phyloP scores from a whole-genome alignment of 2,113 vertebrate genomes.

The Erpornis zantholeuca region DNA sequence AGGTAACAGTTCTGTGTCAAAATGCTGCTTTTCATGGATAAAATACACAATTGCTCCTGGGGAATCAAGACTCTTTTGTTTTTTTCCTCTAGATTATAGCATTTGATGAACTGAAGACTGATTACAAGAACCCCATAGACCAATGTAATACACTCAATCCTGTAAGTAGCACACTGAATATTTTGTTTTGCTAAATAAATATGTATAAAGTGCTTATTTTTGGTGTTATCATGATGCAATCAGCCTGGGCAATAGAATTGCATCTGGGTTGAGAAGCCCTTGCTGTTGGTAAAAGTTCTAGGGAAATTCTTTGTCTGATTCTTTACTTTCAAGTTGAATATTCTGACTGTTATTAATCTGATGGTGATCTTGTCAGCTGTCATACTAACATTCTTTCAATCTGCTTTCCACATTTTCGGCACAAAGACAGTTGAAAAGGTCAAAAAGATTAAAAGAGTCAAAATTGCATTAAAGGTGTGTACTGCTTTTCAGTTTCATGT shows the following conservation, averaged over 20 bases:
- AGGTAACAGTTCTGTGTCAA: not conserved
- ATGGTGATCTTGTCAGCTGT: conserved; percentile 88
- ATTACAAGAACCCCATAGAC: conserved; percentile 99
- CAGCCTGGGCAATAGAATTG: not conserved
- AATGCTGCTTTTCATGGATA: not conserved
- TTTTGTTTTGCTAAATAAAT: not conserved
- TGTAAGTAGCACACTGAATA: conserved; percentile 77
- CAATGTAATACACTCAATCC: conserved; percentile 99
- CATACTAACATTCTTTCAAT: conserved; percentile 93
- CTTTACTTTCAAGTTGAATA: conserved; percentile 69
- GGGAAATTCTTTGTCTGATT: conserved; percentile 32
- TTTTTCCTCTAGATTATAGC: conserved; percentile 89
- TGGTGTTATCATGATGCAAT: conserved; percentile 1
- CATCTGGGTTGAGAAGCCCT: conserved; percentile 11
- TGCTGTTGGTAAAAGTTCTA: not conserved
- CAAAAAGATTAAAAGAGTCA: conserved; percentile 99
- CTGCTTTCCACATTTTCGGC: conserved; percentile 87
- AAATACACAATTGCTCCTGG: not conserved
- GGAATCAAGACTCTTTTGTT: not conserved
- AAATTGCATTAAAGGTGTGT: conserved; percentile 99
- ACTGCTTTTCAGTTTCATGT: conserved; percentile 88
- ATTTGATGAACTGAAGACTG: conserved; percentile 98
- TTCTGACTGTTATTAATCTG: conserved; percentile 85
- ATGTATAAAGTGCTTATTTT: not conserved
- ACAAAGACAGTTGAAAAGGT: conserved; percentile 99